A percentile compares a stretch with the other conserved stretches of the same genome.
Conservation (phyloP, 1,140 invertebrate genomes). For the Brachionus manjavacas region DNA sequence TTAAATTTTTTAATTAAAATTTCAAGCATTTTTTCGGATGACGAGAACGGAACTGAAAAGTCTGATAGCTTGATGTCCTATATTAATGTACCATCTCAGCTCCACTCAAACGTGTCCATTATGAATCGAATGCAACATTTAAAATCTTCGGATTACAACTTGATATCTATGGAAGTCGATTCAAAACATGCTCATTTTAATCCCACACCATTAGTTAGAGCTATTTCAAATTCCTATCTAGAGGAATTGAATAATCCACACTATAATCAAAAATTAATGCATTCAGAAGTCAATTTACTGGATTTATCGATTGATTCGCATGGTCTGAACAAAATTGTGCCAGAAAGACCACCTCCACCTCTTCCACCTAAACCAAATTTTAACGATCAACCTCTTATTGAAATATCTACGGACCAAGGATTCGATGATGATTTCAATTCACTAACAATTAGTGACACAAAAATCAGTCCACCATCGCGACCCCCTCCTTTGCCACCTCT, state of each 20-base stretch:
- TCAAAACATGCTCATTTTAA: not conserved
- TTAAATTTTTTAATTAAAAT: not conserved
- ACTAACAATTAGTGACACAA: not conserved
- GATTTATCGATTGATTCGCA: not conserved
- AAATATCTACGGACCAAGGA: not conserved
- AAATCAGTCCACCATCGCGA: not conserved
- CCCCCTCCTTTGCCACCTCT: not conserved
- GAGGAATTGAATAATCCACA: not conserved
- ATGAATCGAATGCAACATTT: slow-evolving; percentile 5
- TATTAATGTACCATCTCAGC: slow-evolving; percentile 15
- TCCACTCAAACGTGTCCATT: slow-evolving; percentile 11
- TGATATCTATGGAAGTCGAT: not conserved
- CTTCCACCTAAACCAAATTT: not conserved
- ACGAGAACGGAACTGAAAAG: not conserved
- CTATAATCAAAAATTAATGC: not conserved
- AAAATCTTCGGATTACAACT: not conserved
- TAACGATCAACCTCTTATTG: not conserved
- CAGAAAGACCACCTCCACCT: slow-evolving; percentile 20
- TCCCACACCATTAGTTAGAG: slow-evolving; percentile 5
- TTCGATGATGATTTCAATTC: not conserved
- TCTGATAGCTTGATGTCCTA: not conserved
- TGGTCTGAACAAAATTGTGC: not conserved
- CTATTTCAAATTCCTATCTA: not conserved
- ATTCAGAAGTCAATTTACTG: slow-evolving; percentile 11
- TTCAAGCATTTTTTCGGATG: not conserved